phyloP scores from a whole-genome alignment of 2,113 vertebrate species.

The Tenrec ecaudatus region DNA sequence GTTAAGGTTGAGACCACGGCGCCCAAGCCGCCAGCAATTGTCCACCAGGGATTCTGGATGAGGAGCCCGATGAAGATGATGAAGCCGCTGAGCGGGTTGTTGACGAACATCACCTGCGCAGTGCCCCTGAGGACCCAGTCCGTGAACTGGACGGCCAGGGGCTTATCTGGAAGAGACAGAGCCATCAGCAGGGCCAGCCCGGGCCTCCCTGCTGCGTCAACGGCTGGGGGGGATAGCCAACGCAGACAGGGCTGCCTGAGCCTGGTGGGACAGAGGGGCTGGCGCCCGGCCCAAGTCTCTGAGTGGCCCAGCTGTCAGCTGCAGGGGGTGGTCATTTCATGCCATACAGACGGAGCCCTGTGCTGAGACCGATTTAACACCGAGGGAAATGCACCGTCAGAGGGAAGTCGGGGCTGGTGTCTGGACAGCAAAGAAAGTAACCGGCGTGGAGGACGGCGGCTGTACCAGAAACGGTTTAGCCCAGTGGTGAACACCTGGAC shows the following conservation, averaged over 20 bases:
- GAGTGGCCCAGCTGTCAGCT: neutral
- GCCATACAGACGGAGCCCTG: neutral
- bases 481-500: constrained; percentile 45
- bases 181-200: neutral
- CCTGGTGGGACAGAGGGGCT: neutral
- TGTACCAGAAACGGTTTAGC: constrained; percentile 38
- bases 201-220: neutral
- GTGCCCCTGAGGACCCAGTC: constrained; percentile 96
- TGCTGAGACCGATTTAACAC: constrained; percentile 33
- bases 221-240: constrained; percentile 4
- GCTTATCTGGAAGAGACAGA: constrained; percentile 89
- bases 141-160: constrained; percentile 90
- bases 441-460: constrained; percentile 19
- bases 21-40: constrained; percentile 92
- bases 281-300: neutral
- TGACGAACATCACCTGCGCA: constrained; percentile 98
- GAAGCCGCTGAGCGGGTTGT: constrained; percentile 95
- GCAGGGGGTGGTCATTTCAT: constrained; percentile 22
- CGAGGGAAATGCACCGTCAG: too few relatives aligned
- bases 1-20: constrained; percentile 92
- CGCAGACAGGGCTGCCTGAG: fast-evolving
- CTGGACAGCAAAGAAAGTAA: constrained; percentile 62
- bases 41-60: constrained; percentile 97
- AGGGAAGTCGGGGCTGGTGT: neutral
- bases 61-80: constrained; percentile 93